A percentile compares a stretch with the other conserved stretches of the same genome.
phyloP scores from a whole-genome alignment of 2,797 vertebrate species.

The Fringilla coelebs region DNA sequence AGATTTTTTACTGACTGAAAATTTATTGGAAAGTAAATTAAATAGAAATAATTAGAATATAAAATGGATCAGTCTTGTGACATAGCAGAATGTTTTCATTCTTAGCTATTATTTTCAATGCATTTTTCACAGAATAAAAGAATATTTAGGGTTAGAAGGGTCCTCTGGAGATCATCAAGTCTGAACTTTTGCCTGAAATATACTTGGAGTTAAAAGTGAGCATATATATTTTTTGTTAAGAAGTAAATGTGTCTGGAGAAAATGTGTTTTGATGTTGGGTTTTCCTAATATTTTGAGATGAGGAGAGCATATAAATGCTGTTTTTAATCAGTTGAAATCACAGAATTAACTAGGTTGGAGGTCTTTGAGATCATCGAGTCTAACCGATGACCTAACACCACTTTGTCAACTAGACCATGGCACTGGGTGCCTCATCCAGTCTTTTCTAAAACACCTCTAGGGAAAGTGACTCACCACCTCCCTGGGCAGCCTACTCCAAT shows the following conservation, averaged over 20 bases:
- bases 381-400: background rate
- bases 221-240: background rate
- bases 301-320: background rate
- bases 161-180: background rate
- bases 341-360: background rate
- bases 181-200: background rate
- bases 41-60: background rate
- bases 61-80: background rate
- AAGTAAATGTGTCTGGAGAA: background rate
- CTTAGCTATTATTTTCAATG: background rate
- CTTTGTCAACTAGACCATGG: background rate
- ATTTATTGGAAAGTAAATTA: background rate
- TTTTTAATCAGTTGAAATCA: constrained; percentile 20
- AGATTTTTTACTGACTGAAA: background rate
- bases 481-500: background rate
- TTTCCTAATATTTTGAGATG: background rate
- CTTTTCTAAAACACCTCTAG: background rate
- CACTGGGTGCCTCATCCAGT: background rate
- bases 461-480: background rate
- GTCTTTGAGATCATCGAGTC: background rate
- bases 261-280: background rate
- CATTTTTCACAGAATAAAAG: background rate
- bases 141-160: background rate
- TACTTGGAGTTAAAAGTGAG: background rate
- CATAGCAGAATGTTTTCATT: background rate